phyloP scores from a whole-genome alignment of 2,888 invertebrate species.

The Megamerina dolium region DNA sequence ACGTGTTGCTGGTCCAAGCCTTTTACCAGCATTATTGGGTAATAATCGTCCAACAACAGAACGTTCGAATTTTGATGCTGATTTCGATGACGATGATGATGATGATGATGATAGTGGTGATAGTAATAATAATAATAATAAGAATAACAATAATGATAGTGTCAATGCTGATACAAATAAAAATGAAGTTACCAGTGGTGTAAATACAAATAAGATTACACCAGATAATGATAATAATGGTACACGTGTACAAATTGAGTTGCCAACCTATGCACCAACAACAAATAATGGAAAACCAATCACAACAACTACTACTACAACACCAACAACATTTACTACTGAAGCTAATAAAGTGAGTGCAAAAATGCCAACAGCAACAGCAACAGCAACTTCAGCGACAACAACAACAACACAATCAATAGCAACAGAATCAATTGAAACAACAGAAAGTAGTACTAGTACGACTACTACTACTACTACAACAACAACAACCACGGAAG shows the following conservation, averaged over 20 bases:
- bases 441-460: constrained; percentile 18
- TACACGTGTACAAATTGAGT: constrained; percentile 56
- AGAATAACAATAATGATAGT: constrained; percentile 35
- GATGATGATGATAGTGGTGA: constrained; percentile 41
- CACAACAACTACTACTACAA: constrained; percentile 28
- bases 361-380: constrained; percentile 22
- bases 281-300: constrained; percentile 56
- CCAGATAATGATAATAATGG: constrained; percentile 34
- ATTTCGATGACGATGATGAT: constrained; percentile 51
- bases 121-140: constrained; percentile 4
- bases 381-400: constrained; percentile 13
- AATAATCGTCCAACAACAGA: constrained; percentile 30
- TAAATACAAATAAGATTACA: constrained; percentile 6
- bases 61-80: constrained; percentile 50
- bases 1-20: constrained; percentile 68
- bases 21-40: constrained; percentile 48
- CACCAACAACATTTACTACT: too few species aligned
- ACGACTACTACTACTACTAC: constrained; percentile 15
- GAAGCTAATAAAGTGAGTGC: constrained; percentile 34
- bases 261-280: constrained; percentile 61
- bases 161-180: constrained; percentile 23
- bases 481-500: constrained; percentile 17
- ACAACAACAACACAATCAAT: constrained; percentile 12
- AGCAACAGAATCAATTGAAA: constrained; percentile 7
- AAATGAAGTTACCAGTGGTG: constrained; percentile 18